These are phyloP conservation scores for Drosophila gunungcola DNA, from an alignment of 1,140 invertebrate genomes.

Conservation along the genomic window DNA sequence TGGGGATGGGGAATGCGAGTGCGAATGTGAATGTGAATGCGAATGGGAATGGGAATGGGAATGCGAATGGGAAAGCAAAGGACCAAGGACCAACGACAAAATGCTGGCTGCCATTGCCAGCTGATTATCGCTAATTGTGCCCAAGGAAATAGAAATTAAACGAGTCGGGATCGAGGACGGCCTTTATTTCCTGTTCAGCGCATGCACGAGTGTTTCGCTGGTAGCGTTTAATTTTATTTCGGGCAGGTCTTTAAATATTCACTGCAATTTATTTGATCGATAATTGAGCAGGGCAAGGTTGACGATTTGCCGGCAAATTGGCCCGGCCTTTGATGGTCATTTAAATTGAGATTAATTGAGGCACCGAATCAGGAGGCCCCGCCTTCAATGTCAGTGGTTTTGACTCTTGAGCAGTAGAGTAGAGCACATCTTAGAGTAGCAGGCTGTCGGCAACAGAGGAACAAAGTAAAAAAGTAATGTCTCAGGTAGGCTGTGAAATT, in stretches of 20 bases:
- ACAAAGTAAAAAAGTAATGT: slow-evolving; percentile 2
- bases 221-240: slow-evolving; percentile 48
- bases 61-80: slow-evolving; percentile 31
- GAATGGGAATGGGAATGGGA: slow-evolving; percentile 39
- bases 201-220: not conserved
- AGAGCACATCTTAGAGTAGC: not conserved
- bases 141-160: slow-evolving; percentile 69
- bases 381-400: slow-evolving; percentile 27
- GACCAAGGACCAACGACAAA: slow-evolving; percentile 41
- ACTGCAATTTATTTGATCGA: slow-evolving; percentile 56
- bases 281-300: slow-evolving; percentile 54
- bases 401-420: not conserved
- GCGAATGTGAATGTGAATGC: slow-evolving; percentile 19
- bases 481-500: slow-evolving; percentile 54
- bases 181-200: slow-evolving; percentile 21
- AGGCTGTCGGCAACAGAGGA: not conserved
- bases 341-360: slow-evolving; percentile 43
- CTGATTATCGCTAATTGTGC: slow-evolving; percentile 79
- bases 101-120: slow-evolving; percentile 39
- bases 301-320: slow-evolving; percentile 29
- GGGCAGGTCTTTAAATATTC: slow-evolving; percentile 29
- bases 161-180: slow-evolving; percentile 31
- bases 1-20: slow-evolving; percentile 7
- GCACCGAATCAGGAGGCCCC: slow-evolving; percentile 2
- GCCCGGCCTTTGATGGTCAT: slow-evolving; percentile 4